Evolutionary conservation across 1,140 invertebrate genomes (phyloP).

Genomic region (Episyrphus balteatus): DNA sequence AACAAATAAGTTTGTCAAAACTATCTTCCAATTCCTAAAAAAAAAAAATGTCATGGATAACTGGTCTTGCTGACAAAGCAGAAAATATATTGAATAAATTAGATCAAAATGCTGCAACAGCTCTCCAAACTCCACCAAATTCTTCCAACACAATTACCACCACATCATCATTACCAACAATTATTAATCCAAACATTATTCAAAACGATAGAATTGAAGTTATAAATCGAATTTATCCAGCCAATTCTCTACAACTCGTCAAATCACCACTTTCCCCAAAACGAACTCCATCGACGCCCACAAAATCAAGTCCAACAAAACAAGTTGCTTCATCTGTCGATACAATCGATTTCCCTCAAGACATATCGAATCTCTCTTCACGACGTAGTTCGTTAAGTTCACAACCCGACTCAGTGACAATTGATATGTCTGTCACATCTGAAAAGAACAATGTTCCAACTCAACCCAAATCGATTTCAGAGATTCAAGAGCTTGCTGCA

Average conservation of each 20-base stretch:
- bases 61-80: constrained; percentile 69
- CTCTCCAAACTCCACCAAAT: constrained; percentile 34
- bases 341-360: not conserved
- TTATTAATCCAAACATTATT: not conserved
- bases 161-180: not conserved
- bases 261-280: not conserved
- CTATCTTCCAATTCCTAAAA: too few relatives aligned
- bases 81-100: constrained; percentile 76
- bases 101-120: constrained; percentile 72
- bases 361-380: not conserved
- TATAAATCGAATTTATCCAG: not conserved
- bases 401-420: not conserved
- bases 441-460: not conserved
- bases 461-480: constrained; percentile 4
- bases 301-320: not conserved
- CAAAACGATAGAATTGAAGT: not conserved
- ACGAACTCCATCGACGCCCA: not conserved
- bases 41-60: constrained; percentile 54
- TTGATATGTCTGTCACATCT: not conserved
- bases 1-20: too few relatives aligned
- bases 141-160: not conserved
- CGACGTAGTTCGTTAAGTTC: constrained; percentile 6
- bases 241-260: not conserved
- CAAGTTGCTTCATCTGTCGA: not conserved
- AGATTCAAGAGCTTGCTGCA: constrained; percentile 23